phyloP scores from a whole-genome alignment of 2,888 invertebrate genomes.

The Tiphia femorata region DNA sequence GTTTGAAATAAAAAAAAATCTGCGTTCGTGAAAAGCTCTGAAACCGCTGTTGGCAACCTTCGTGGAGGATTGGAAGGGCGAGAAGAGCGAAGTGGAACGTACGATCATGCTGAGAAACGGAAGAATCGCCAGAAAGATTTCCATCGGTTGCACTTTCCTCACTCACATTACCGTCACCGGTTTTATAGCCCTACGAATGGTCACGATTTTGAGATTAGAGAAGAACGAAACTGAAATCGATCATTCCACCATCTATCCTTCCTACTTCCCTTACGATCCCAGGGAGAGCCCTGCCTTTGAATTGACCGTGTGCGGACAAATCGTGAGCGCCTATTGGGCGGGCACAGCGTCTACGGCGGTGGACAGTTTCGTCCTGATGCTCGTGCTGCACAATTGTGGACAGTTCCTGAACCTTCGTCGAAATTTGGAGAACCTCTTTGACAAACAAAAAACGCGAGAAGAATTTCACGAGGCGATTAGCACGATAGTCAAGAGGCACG shows the following conservation, averaged over 20 bases:
- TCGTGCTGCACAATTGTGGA: constrained; percentile 13
- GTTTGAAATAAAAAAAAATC: too few species aligned
- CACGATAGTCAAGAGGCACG: constrained; percentile 34
- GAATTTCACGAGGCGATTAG: constrained; percentile 18
- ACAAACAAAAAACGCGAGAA: neutral
- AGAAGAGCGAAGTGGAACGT: constrained; percentile 7
- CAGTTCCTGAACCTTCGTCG: constrained; percentile 11
- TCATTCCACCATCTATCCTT: neutral
- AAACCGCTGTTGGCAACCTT: constrained; percentile 21
- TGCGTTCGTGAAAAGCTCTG: too few species aligned
- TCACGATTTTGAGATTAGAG: neutral
- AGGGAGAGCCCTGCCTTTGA: constrained; percentile 6
- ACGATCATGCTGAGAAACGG: constrained; percentile 21
- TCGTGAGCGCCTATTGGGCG: neutral
- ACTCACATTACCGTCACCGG: constrained; percentile 29
- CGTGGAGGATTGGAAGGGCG: constrained; percentile 19
- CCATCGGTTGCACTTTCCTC: constrained; percentile 26
- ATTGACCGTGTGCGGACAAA: constrained; percentile 1
- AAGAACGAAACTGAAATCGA: neutral
- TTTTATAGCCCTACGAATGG: constrained; percentile 10
- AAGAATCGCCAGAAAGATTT: constrained; percentile 8
- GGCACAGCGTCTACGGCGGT: neutral
- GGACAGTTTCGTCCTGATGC: constrained; percentile 9
- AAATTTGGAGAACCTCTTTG: neutral
- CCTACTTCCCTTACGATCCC: neutral